phyloP scores from a whole-genome alignment of 2,113 vertebrate species.

The Equus przewalskii region DNA sequence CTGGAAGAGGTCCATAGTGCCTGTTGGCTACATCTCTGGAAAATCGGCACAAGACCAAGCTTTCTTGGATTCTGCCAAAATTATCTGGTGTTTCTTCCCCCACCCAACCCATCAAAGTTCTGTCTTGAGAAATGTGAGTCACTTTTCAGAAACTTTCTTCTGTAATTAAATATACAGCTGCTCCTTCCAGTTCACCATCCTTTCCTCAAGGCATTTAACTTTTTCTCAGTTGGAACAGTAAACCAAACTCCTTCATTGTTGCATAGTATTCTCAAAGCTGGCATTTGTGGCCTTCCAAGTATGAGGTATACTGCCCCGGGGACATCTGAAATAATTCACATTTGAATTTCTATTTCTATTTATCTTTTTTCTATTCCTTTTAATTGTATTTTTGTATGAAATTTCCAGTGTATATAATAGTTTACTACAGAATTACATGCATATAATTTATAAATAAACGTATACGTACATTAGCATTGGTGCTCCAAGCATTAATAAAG shows the following conservation, averaged over 20 bases:
- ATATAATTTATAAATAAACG: background rate
- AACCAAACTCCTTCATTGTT: background rate
- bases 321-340: background rate
- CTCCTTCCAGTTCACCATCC: background rate
- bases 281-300: background rate
- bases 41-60: background rate
- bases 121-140: background rate
- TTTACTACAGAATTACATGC: background rate
- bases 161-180: background rate
- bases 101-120: rapidly evolving
- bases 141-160: background rate
- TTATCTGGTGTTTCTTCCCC: background rate
- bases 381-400: background rate
- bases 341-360: background rate
- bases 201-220: background rate
- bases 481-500: background rate
- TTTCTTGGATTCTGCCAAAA: background rate
- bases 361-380: background rate
- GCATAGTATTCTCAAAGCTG: background rate
- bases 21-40: background rate
- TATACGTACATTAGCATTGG: background rate
- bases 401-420: too few relatives aligned
- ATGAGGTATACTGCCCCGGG: too few relatives aligned
- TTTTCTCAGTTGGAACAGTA: background rate
- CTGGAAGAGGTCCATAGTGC: background rate